Evolutionary conservation across 2,888 invertebrate species (phyloP), one percentile per base, ranked within the genome.

Genomic region (Nomada fucata): DNA sequence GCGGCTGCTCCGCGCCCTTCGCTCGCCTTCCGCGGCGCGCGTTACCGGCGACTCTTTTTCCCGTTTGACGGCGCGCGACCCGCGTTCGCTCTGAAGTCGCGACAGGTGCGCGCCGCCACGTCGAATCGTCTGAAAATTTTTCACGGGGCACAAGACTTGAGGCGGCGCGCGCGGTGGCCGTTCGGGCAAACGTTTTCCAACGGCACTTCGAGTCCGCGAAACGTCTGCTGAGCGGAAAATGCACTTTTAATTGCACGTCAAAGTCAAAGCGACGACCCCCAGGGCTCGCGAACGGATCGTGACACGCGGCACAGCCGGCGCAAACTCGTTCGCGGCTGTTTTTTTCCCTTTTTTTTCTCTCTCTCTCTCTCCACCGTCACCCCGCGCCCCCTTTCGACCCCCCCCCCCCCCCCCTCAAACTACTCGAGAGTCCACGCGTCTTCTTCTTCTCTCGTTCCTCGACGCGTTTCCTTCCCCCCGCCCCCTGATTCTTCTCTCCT

Each of bases 161-260:
- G 70, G 50, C 74, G 70, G 57, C 5, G 15, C 59, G n/a, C 69
- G 26, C 44, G 18, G 72, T 79, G 63, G 74, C 73, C 68, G 79
- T 82, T 84, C 87, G 85, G 76, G 70, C 77, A 79, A 83, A 81
- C 67, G 84, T 79, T 83, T 76, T 64, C 63, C 82, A 74, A 87
- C 70, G 82, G 75, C 73, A 79, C 87, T 81, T 80, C 79, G 85
- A 87, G 87, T 86, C 86, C 84, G 86, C 87, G 83, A 89, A 91
- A 90, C 87, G 89, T 87, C 89, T 85, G 87, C 87, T 86, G 87
- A 88, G 89, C 90, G 89, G 89, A 90, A 91, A 91, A 90, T 91
- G 89, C 88, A 89, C 90, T 91, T 91, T 91, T 91, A 91, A 91
- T 91, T 91, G 89, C 90, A 88, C 89, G 90, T 91, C 90, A 91